phyloP scores from a whole-genome alignment of 2,888 invertebrate genomes.

The Ophonus ardosiacus region DNA sequence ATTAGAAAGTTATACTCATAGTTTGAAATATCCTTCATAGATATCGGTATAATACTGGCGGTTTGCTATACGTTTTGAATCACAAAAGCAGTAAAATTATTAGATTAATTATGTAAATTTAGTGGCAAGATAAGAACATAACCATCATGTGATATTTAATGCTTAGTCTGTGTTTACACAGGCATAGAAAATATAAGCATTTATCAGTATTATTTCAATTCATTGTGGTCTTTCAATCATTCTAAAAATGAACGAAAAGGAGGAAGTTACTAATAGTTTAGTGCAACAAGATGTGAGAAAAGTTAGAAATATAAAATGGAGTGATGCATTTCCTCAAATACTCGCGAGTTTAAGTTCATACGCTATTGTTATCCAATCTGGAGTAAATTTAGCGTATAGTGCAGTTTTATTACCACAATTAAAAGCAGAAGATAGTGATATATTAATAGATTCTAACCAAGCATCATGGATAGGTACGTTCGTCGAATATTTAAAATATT shows the following conservation, averaged over 20 bases:
- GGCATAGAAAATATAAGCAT: constrained; percentile 10
- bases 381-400: constrained; percentile 80
- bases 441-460: constrained; percentile 75
- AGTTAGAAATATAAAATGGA: constrained; percentile 66
- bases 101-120: constrained; percentile 55
- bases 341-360: constrained; percentile 75
- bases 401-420: constrained; percentile 78
- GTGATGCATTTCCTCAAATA: constrained; percentile 72
- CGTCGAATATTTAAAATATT: background rate
- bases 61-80: background rate
- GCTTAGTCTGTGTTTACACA: constrained; percentile 42
- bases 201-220: constrained; percentile 5
- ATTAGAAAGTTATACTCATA: background rate
- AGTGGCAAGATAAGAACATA: constrained; percentile 37
- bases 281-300: constrained; percentile 29
- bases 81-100: constrained; percentile 16
- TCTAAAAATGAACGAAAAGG: constrained; percentile 45
- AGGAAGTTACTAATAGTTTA: constrained; percentile 47
- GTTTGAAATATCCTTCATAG: background rate
- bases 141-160: constrained; percentile 42
- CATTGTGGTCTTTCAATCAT: background rate
- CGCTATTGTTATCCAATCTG: constrained; percentile 78
- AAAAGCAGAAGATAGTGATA: constrained; percentile 72
- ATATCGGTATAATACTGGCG: background rate
- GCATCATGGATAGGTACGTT: constrained; percentile 79